Conservation (phyloP, 1,140 invertebrate genomes). For the Brachionus manjavacas region DNA sequence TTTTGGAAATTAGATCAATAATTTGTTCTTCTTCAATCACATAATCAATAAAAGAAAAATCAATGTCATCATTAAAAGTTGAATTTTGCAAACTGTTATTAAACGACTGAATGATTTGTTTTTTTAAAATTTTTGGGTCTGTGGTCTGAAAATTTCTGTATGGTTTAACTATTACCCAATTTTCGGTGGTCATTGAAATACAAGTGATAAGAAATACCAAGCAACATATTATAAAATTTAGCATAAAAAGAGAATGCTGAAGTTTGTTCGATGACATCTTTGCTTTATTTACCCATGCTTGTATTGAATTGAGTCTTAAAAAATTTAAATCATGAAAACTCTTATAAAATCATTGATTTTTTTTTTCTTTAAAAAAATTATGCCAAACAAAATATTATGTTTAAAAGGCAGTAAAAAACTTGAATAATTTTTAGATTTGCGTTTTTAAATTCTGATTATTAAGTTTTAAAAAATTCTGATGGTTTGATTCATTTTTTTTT, state of each 20-base stretch:
- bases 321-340: neutral
- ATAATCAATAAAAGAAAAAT: slow-evolving; percentile 12
- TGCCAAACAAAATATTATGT: neutral
- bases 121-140: neutral
- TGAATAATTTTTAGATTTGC: neutral
- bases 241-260: neutral
- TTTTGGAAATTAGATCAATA: neutral
- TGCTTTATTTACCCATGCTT: neutral
- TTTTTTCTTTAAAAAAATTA: neutral
- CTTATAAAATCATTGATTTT: neutral
- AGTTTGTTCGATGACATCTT: neutral
- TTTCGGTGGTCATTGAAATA: neutral
- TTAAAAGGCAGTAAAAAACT: neutral
- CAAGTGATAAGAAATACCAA: neutral
- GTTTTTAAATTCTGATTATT: neutral
- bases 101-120: neutral
- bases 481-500: no score
- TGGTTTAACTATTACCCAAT: neutral
- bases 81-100: neutral
- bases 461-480: neutral
- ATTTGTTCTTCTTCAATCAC: neutral
- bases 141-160: neutral
- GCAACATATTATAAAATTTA: neutral
- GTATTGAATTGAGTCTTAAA: neutral
- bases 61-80: neutral